Base-by-base conservation (phyloP, 2,888 invertebrate species). In the Achlya flavicornis region DNA sequence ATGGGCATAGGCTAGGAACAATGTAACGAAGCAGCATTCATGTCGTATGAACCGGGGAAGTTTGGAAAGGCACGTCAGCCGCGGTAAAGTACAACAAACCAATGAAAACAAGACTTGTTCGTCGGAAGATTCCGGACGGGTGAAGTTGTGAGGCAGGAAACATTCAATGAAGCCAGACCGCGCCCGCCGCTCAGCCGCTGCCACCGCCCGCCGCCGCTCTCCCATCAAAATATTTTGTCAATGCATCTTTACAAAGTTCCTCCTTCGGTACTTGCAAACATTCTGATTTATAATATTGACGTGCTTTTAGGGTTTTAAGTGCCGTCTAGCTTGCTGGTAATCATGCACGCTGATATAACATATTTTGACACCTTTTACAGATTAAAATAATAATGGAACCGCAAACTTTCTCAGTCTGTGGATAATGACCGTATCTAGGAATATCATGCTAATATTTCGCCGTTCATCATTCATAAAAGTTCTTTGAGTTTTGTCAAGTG, bases 21-120 rank as follows among this genome's bases (percentile, higher is more conserved):
- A 76, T 73, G 75, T 78, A 83, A 81, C 70, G 76, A 76, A 75
- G 68, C 74, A 76, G 74, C 71, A 72, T 67, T 74, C 64, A 67
- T 72, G 67, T 66, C 61, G 66, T 53, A 66, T 63, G 65, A 65
- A 78, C 72, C 60, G 81, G 69, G 65, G 65, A 88, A 89, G 83
- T 88, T 89, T 82, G 72, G 73, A 78, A 80, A 81, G 80, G 79
- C 80, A 80, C 79, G 82, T 81, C 85, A 79, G 81, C 69, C 75
- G 70, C 75, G 75, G 74, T 75, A 69, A 78, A 80, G 77, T 83
- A 82, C 85, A 81, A 85, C 83, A 84, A 81, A 84, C 85, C 83
- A 85, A 87, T 85, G 86, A 85, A 89, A 87, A 83, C 83, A 84
- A 83, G 84, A 84, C 84, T 84, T 79, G 79, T 78, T 79, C 76